Conservation (phyloP, 2,797 vertebrate species). For the Chromis chromis region DNA sequence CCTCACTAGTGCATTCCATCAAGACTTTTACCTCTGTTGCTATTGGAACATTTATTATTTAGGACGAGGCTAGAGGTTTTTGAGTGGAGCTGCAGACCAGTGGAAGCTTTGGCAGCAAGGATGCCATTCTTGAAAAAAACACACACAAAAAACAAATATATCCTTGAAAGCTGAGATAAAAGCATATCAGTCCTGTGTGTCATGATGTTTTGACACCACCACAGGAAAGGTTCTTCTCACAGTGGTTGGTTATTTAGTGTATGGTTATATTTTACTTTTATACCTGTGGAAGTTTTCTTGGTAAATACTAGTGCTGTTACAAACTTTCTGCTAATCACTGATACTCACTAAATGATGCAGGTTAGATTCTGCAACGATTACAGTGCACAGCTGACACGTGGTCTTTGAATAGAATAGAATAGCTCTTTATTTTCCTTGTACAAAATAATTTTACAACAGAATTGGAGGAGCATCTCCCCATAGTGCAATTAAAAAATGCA, state of each 20-base stretch:
- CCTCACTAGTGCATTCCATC: slow-evolving; percentile 35
- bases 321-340: too few species aligned
- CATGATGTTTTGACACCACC: slow-evolving; percentile 29
- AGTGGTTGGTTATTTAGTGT: slow-evolving; percentile 1
- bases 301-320: neutral
- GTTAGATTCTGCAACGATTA: too few species aligned
- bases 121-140: slow-evolving; percentile 6
- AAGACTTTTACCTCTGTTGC: slow-evolving; percentile 40
- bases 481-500: too few species aligned
- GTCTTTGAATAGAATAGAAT: too few species aligned
- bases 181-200: slow-evolving; percentile 2
- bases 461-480: too few species aligned
- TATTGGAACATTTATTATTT: slow-evolving; percentile 63
- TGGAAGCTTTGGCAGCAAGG: slow-evolving; percentile 36
- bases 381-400: too few species aligned
- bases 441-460: too few species aligned
- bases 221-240: slow-evolving; percentile 16
- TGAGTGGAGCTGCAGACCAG: slow-evolving; percentile 35
- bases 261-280: neutral
- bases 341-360: too few species aligned
- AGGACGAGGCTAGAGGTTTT: slow-evolving; percentile 37
- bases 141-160: neutral
- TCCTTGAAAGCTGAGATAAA: slow-evolving; percentile 24
- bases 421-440: too few species aligned
- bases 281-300: neutral